Percentiles rank a stretch among this genome's conserved stretches.
Evolutionary conservation across 2,797 vertebrate species (phyloP).

Genomic region (Chaunax sp.): DNA sequence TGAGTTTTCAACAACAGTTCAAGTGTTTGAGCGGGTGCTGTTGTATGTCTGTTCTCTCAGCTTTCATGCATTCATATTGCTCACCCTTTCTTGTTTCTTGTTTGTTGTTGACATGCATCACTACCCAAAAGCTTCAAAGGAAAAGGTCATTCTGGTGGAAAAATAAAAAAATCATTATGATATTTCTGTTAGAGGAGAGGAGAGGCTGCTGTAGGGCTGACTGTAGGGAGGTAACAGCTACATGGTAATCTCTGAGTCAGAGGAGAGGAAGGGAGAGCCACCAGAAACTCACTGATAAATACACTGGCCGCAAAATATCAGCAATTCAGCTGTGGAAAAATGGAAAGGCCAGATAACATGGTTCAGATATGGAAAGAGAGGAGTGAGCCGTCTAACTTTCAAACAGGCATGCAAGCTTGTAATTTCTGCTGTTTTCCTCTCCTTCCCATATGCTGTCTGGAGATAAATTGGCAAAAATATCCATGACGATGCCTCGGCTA

Average conservation of each 20-base stretch:
- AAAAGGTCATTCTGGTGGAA: too few relatives aligned
- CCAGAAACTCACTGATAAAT: constrained; percentile 50
- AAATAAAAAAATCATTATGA: too few relatives aligned
- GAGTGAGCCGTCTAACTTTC: constrained; percentile 8
- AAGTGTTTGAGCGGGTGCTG: too few relatives aligned
- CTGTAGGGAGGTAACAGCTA: too few relatives aligned
- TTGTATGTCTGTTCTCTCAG: neutral
- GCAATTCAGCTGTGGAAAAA: constrained; percentile 45
- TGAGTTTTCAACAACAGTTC: too few relatives aligned
- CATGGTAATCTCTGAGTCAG: constrained; percentile 51
- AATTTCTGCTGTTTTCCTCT: constrained; percentile 1
- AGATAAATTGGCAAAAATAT: constrained; percentile 21
- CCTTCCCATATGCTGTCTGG: neutral
- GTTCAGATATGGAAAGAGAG: constrained; percentile 5
- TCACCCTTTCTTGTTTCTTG: constrained; percentile 11
- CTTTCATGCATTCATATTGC: neutral
- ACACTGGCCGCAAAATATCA: constrained; percentile 43
- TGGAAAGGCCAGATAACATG: constrained; percentile 50
- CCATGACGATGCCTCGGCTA: constrained; percentile 1
- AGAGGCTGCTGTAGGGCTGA: too few relatives aligned
- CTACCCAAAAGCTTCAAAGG: too few relatives aligned
- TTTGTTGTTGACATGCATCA: neutral
- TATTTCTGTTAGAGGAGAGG: neutral
- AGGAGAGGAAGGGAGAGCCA: constrained; percentile 28
- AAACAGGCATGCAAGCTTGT: constrained; percentile 15